These are phyloP conservation scores for Ephialtes manifestator DNA, from an alignment of 2,888 invertebrate species.

Conservation along the genomic window DNA sequence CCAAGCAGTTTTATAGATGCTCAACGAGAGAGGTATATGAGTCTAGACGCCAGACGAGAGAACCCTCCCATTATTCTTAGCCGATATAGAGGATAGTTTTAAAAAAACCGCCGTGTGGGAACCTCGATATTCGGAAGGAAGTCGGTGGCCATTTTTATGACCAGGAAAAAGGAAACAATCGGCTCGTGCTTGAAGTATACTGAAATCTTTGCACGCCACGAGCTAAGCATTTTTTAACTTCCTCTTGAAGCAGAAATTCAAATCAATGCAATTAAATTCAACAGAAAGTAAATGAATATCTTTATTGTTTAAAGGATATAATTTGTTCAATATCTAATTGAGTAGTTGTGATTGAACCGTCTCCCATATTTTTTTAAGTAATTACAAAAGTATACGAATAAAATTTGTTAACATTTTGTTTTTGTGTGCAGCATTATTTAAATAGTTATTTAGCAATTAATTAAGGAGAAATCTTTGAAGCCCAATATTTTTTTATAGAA, in stretches of 20 bases:
- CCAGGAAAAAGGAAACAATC: conserved; percentile 41
- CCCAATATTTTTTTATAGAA: too few relatives aligned
- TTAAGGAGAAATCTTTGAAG: too few relatives aligned
- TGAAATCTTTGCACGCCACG: not conserved
- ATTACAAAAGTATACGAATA: too few relatives aligned
- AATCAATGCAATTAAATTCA: not conserved
- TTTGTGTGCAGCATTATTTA: too few relatives aligned
- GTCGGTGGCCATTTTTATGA: conserved; percentile 58
- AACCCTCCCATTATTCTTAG: conserved; percentile 79
- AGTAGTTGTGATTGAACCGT: too few relatives aligned
- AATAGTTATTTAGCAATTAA: too few relatives aligned
- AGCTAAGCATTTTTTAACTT: not conserved
- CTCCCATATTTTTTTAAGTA: too few relatives aligned
- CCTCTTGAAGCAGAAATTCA: not conserved
- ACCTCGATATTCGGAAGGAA: conserved; percentile 67
- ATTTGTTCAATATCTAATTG: too few relatives aligned
- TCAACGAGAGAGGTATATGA: conserved; percentile 69
- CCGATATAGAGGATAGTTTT: conserved; percentile 69
- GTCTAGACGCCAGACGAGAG: conserved; percentile 81
- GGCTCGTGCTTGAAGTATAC: not conserved
- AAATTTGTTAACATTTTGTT: too few relatives aligned
- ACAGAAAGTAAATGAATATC: too few relatives aligned
- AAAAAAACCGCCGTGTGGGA: conserved; percentile 74
- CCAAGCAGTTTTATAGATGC: conserved; percentile 74
- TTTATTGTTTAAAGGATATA: too few relatives aligned